Base-by-base conservation (phyloP, 2,888 invertebrate species). In the Drosophila siamana region DNA sequence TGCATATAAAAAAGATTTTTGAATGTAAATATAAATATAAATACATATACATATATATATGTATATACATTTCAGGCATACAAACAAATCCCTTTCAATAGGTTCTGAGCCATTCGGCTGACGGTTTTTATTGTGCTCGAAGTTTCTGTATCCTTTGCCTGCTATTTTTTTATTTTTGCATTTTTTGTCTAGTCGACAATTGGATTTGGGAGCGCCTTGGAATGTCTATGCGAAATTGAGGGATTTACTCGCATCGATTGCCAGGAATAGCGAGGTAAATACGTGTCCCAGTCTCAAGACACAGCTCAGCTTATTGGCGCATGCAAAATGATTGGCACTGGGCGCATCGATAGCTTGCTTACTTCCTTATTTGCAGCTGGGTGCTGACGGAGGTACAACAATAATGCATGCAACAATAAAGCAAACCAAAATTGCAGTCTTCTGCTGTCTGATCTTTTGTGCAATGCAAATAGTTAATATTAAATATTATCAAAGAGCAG, bases 81-180 rank as follows among this genome's bases (percentile, higher is more conserved):
- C 80, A 80, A 80, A 86, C 75, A 83, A 86, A 88, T 86, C 78
- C 78, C 67, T 80, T 82, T 83, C 74, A 54, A 70, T 83, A 62
- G 78, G 63, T 78, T 81, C 57, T 47, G 47, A 61, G 59, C 55
- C 67, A 41, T 60, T 68, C 60, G 54, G 41, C 47, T 38, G 63
- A 6, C 56, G 33, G 16, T 62, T 62, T 62, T 62, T 62, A 54
- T 61, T 61, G 61, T 61, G 38, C 36, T 54, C 38, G 28, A 33
- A 24, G 47, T 38, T 15, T 16, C 11, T 38, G 36, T 15, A 13
- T 38, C 1, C 36, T 38, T 38, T 38, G 36, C 44, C 40, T 11
- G 48, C 6, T 28, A 54, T 50, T 40, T 7, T 43, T 7, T 28
- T 54, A 6, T 24, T 24, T 26, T 26, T 7, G 6, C 61, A 16